A percentile compares a stretch with the other conserved stretches of the same genome.
Conservation (phyloP, 2,888 invertebrate genomes). For the Drosophila paracracens region DNA sequence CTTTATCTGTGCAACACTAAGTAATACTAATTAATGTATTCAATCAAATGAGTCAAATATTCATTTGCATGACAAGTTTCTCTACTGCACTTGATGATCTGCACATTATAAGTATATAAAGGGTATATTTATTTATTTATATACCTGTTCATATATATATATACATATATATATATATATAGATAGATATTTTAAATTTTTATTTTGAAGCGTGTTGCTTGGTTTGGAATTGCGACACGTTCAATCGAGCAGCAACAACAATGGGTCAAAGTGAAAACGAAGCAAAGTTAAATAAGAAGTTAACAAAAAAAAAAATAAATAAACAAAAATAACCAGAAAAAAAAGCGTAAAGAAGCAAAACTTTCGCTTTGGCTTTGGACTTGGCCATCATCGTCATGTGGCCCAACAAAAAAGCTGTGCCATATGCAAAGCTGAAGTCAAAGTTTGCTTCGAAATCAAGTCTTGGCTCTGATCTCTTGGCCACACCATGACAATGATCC, state of each 20-base stretch:
- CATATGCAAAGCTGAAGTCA: conserved; percentile 7
- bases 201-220: conserved; percentile 29
- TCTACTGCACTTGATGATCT: conserved; percentile 5
- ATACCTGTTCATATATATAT: background rate
- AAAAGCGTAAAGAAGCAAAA: conserved; percentile 48
- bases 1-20: background rate
- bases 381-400: conserved; percentile 66
- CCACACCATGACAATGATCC: conserved; percentile 48
- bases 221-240: conserved; percentile 62
- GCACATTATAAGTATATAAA: background rate
- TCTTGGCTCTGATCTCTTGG: conserved; percentile 31
- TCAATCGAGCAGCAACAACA: conserved; percentile 33
- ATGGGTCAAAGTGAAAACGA: conserved; percentile 72
- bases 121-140: conserved; percentile 16
- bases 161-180: background rate
- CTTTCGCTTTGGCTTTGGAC: conserved; percentile 78
- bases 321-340: conserved; percentile 7
- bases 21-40: conserved; percentile 13
- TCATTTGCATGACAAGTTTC: background rate
- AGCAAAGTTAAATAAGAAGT: conserved; percentile 75
- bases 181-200: conserved; percentile 3
- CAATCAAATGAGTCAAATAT: conserved; percentile 7
- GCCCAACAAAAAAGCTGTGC: conserved; percentile 7
- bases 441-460: conserved; percentile 33
- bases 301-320: conserved; percentile 19